Evolutionary conservation across 2,888 invertebrate species (phyloP).

Genomic region (Gandaritis pyraliata): DNA sequence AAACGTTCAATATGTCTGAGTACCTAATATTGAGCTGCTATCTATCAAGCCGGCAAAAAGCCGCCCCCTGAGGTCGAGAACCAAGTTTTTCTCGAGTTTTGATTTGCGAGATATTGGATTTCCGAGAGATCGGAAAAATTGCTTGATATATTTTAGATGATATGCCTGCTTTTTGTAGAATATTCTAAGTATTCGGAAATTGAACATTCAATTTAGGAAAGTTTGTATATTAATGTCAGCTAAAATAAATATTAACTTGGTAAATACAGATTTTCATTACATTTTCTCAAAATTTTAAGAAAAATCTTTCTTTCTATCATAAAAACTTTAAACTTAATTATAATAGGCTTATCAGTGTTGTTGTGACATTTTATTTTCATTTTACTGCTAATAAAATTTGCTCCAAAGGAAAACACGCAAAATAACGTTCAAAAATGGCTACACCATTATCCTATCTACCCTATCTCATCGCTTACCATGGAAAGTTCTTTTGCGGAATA

Average conservation of each 20-base stretch:
- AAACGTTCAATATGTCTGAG: constrained; percentile 33
- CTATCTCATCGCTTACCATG: constrained; percentile 57
- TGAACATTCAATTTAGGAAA: constrained; percentile 12
- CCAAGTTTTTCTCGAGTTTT: constrained; percentile 39
- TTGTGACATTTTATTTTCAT: constrained; percentile 25
- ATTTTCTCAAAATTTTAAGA: too few species aligned
- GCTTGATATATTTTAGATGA: constrained; percentile 30
- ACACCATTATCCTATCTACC: constrained; percentile 53
- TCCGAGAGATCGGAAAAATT: constrained; percentile 35
- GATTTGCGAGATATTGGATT: constrained; percentile 45
- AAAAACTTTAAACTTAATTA: not conserved
- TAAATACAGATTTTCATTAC: too few species aligned
- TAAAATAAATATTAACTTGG: too few species aligned
- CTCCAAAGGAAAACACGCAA: constrained; percentile 35
- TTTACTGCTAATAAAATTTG: constrained; percentile 36
- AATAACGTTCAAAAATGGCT: constrained; percentile 44
- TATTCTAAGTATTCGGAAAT: constrained; percentile 6
- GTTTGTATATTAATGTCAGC: not conserved
- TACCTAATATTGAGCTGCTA: constrained; percentile 27
- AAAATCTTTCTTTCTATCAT: not conserved
- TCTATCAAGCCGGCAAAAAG: constrained; percentile 38
- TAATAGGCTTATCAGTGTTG: constrained; percentile 20
- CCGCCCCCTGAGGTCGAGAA: constrained; percentile 32
- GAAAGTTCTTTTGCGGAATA: constrained; percentile 64
- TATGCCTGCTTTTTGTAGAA: constrained; percentile 17